Base-by-base conservation (phyloP, 2,113 vertebrate genomes). In the Ophiodon elongatus region DNA sequence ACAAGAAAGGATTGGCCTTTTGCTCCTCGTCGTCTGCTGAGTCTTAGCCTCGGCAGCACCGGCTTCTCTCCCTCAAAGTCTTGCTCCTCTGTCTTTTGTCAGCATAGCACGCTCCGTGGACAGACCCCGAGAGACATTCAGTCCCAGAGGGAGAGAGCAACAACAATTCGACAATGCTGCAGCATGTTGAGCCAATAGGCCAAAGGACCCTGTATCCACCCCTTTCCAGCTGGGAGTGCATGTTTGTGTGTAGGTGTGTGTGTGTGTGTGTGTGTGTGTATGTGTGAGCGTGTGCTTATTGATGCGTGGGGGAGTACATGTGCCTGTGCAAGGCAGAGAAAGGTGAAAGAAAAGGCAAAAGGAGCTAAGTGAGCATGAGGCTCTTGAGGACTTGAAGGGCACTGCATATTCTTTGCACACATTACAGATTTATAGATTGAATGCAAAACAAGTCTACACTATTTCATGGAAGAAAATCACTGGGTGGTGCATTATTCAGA, bases 101-200 rank as follows among this genome's bases (percentile, higher is more conserved):
- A 84, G 80, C 66, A 62, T 2, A 74, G 65, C 52, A 27, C 71
- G 57, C 56, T 75, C 65, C 59, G 56, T 85, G 77, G 68, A 80
- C 50, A 15, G 69, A 84, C 76, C 83, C 84, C 76, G 6, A 17
- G 70, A 87, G 79, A 72, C 23, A 17, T 29, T 71, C 8, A n/a
- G 19, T 71, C 66, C 76, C 85, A 65, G 39, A 41, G 72, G 78
- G 54, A 76, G 23, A 68, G 35, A 39, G 60, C 25, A 71, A 82
- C 81, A 82, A 80, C 80, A 83, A 88, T 59, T 63, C 71, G 66
- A 82, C 85, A 83, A 81, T 52, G 45, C 63, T 69, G 60, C 60
- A 73, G 80, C 76, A 80, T 66, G 73, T 52, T 65, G 63, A 29
- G 52, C 63, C 82, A 85, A 76, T 82, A 79, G 73, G 43, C 27